These are phyloP conservation scores for Harpagus bidentatus DNA, from an alignment of 2,113 vertebrate genomes.

Conservation along the genomic window DNA sequence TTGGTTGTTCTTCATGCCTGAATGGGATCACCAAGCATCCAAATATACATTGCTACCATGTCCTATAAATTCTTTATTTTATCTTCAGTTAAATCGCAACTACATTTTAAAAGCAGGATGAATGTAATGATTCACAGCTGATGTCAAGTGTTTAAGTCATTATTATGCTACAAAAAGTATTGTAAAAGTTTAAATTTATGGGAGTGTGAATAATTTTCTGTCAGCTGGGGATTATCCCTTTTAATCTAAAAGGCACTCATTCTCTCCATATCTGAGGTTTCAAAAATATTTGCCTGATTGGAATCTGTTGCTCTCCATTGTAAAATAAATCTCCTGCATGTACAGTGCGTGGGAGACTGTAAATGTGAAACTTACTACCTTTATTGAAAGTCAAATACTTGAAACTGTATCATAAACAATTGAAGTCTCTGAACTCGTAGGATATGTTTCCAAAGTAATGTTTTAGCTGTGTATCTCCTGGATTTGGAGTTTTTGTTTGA, in stretches of 20 bases:
- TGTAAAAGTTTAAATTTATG: slow-evolving; percentile 8
- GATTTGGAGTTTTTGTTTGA: background rate
- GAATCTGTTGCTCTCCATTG: slow-evolving; percentile 19
- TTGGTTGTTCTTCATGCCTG: background rate
- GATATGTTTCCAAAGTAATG: background rate
- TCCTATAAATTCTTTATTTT: background rate
- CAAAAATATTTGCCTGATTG: slow-evolving; percentile 3
- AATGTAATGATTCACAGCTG: background rate
- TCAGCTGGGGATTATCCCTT: slow-evolving; percentile 23
- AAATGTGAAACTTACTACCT: background rate
- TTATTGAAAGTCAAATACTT: background rate
- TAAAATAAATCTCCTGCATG: background rate
- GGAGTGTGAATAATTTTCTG: slow-evolving; percentile 33
- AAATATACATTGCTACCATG: background rate
- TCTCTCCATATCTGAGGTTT: slow-evolving; percentile 10
- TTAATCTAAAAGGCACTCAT: slow-evolving; percentile 1
- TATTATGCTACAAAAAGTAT: background rate
- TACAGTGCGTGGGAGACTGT: background rate
- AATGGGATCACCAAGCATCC: background rate
- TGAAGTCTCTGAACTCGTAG: background rate
- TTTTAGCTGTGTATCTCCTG: background rate
- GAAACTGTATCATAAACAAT: background rate
- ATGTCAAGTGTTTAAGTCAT: background rate
- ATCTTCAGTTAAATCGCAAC: background rate
- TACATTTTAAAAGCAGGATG: background rate